phyloP scores from a whole-genome alignment of 1,140 invertebrate species.

The Homarus americanus region DNA sequence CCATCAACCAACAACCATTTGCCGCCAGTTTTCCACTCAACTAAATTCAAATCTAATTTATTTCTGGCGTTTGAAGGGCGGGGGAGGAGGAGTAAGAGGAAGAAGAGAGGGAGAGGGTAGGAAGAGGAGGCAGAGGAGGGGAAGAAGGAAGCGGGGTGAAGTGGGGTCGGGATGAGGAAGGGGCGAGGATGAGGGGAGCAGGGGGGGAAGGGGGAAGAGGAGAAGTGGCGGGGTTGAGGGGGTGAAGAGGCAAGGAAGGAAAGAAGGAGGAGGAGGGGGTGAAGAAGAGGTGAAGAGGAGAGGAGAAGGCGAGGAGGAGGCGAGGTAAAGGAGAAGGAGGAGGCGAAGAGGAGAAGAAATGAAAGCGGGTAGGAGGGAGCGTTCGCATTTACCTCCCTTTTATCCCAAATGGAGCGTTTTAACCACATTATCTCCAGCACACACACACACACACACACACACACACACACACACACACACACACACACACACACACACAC shows the following conservation, averaged over 20 bases:
- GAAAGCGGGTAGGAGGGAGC: neutral
- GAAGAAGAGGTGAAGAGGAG: neutral
- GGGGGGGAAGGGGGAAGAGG: neutral
- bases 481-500: too few species aligned
- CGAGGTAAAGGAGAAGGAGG: neutral
- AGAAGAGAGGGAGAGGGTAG: neutral
- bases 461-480: too few species aligned
- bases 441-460: too few species aligned
- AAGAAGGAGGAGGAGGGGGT: neutral
- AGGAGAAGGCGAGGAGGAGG: neutral
- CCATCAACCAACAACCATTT: slow-evolving; percentile 23
- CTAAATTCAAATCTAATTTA: slow-evolving; percentile 30
- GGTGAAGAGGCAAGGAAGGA: neutral
- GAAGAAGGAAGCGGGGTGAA: neutral
- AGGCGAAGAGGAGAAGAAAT: neutral
- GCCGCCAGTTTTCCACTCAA: slow-evolving; percentile 17
- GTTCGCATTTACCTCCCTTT: too few species aligned
- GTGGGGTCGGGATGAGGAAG: neutral
- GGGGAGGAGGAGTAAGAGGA: neutral
- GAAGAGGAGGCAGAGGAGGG: neutral
- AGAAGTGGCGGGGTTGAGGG: neutral
- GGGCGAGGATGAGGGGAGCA: neutral
- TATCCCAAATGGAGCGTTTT: too few species aligned
- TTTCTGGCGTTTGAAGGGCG: slow-evolving; percentile 13
- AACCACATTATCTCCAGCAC: too few species aligned